These are phyloP conservation scores for Caenorhabditis tropicalis DNA, from an alignment of 1,140 invertebrate species.

Conservation along the genomic window DNA sequence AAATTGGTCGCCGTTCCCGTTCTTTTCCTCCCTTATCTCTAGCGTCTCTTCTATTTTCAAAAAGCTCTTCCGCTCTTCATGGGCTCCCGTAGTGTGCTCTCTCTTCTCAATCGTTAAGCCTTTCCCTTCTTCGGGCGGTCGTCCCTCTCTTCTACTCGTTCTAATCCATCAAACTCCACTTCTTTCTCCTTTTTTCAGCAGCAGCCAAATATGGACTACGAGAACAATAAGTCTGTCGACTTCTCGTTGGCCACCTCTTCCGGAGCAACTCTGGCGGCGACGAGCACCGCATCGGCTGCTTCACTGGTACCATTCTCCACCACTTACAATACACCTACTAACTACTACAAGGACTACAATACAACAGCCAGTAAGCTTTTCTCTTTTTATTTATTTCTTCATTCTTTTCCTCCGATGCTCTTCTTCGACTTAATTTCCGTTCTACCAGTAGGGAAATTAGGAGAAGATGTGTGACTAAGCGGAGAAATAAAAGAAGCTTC, in stretches of 20 bases:
- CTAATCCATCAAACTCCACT: slow-evolving; percentile 32
- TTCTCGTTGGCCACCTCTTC: background rate
- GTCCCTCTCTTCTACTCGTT: background rate
- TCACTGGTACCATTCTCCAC: background rate
- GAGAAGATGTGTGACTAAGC: background rate
- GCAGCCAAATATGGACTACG: slow-evolving; percentile 20
- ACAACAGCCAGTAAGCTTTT: background rate
- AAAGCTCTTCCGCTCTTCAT: background rate
- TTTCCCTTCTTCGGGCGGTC: background rate
- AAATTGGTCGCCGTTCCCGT: background rate
- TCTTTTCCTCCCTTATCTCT: background rate
- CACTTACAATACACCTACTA: background rate
- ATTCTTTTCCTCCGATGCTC: background rate
- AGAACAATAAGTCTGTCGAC: background rate
- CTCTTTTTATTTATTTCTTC: background rate
- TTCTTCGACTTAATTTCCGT: slow-evolving; percentile 2
- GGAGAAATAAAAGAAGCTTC: background rate
- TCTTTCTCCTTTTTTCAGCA: slow-evolving; percentile 20
- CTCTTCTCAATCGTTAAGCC: slow-evolving; percentile 1
- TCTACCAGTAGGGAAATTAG: background rate
- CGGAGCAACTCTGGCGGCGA: background rate
- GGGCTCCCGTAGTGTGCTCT: background rate
- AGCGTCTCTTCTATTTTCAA: background rate
- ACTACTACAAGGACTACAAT: slow-evolving; percentile 31
- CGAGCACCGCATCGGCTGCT: background rate